Evolutionary conservation across 2,888 invertebrate species (phyloP).

Genomic region (Meiosimyza platycephala): DNA sequence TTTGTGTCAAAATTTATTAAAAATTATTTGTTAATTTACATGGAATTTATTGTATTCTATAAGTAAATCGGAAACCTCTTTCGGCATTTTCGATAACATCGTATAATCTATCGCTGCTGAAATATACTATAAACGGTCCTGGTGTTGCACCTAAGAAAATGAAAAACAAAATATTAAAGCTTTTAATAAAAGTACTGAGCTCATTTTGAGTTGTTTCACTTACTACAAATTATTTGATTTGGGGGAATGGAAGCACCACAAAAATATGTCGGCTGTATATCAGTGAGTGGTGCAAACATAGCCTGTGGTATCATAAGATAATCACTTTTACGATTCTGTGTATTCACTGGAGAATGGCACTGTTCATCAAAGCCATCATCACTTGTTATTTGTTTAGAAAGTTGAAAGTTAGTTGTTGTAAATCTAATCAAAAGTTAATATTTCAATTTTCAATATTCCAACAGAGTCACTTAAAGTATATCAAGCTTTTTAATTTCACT

Average conservation of each 20-base stretch:
- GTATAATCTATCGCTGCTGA: conserved; percentile 70
- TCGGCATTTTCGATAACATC: conserved; percentile 56
- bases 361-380: conserved; percentile 66
- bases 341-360: conserved; percentile 70
- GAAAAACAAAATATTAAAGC: conserved; percentile 33
- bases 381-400: conserved; percentile 50
- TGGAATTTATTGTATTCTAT: conserved; percentile 45
- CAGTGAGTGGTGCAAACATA: conserved; percentile 63
- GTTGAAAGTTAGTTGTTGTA: conserved; percentile 51
- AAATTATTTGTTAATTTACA: not conserved
- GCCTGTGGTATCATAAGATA: conserved; percentile 72
- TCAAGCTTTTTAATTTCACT: conserved; percentile 27
- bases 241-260: conserved; percentile 56
- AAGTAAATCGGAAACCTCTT: conserved; percentile 60
- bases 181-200: not conserved
- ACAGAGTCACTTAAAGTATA: not conserved
- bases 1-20: no score
- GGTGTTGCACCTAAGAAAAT: conserved; percentile 69
- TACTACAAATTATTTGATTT: conserved; percentile 40
- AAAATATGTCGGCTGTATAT: conserved; percentile 60
- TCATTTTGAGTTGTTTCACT: not conserved
- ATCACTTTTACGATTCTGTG: conserved; percentile 68
- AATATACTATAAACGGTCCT: conserved; percentile 72
- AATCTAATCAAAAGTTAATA: conserved; percentile 49
- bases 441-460: not conserved